Percentiles rank a stretch among this genome's conserved stretches.
phyloP scores from a whole-genome alignment of 2,888 invertebrate genomes.

The Tenthredo notha region DNA sequence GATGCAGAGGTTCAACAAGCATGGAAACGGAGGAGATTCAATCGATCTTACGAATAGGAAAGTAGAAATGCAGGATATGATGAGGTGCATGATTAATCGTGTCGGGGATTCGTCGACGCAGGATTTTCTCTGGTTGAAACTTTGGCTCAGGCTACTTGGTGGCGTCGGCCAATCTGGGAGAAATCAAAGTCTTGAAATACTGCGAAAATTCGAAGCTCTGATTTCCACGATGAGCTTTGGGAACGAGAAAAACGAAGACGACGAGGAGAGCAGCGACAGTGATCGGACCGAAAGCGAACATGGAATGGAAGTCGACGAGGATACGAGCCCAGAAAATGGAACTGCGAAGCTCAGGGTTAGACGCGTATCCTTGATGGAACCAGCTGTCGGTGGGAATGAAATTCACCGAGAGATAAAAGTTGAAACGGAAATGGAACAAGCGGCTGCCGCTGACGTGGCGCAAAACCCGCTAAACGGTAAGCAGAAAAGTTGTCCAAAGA shows the following conservation, averaged over 20 bases:
- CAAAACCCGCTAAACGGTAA: neutral
- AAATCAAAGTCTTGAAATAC: neutral
- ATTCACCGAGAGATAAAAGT: slow-evolving; percentile 24
- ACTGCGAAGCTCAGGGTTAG: slow-evolving; percentile 24
- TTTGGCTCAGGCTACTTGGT: neutral
- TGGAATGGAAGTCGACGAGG: slow-evolving; percentile 47
- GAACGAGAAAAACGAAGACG: neutral
- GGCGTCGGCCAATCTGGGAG: neutral
- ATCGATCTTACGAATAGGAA: neutral
- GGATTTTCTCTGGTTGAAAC: slow-evolving; percentile 23
- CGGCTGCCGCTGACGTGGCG: neutral
- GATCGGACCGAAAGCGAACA: slow-evolving; percentile 2
- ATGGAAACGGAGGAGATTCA: neutral
- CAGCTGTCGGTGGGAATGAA: neutral
- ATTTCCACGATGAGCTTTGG: neutral
- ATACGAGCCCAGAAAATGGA: neutral
- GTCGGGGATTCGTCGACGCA: slow-evolving; percentile 26
- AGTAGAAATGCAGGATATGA: neutral
- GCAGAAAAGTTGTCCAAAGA: neutral
- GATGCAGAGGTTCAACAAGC: neutral
- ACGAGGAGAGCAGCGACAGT: slow-evolving; percentile 15
- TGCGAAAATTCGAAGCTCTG: neutral
- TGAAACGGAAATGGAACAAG: slow-evolving; percentile 14
- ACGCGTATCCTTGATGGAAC: neutral
- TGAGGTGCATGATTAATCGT: neutral